Base-by-base conservation (phyloP, 2,113 vertebrate genomes). In the Furnarius figulus region DNA sequence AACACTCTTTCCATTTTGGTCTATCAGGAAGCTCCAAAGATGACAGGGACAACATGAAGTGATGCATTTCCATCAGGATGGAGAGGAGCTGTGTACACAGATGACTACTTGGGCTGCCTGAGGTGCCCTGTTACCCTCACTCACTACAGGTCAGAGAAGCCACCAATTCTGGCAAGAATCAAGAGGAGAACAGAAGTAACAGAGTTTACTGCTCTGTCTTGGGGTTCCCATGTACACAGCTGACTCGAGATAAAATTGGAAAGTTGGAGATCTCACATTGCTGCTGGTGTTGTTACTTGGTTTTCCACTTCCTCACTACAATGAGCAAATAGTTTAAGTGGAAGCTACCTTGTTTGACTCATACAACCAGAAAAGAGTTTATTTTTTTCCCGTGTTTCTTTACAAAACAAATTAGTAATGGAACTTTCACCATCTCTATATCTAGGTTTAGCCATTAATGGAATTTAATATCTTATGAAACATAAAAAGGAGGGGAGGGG, bases 181-280 rank as follows among this genome's bases (percentile, higher is more conserved):
- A 14, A 28, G 10, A 79, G 20, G 19, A n/a, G 13, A 86, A n/a
- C 2, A 31, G 59, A 73, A 79, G 9, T 68, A 59, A 47, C 3
- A 21, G 7, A 8, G 6, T 74, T 83, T 58, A 31, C 7, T 4
- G 0, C 33, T n/a, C 30, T 12, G 2, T 49, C 9, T 1, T 33
- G 17, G 17, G 5, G 11, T 40, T 53, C 18, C 20, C 28, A 12
- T 23, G 15, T 19, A 28, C 9, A 50, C 25, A 44, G 12, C 1
- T 74, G 19, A 44, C 27, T 15, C 30, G 14, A 61, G 10, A 19
- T 66, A 46, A 42, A 35, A 21, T 8, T n/a, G 35, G 18, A 46
- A 42, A 35, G 23, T 8, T n/a, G 35, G 18, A 49, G 46, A 80
- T 22, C n/a, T 70, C 59, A 25, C 5, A 2, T 22, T 71, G 18